Evolutionary conservation across 2,888 invertebrate genomes (phyloP), one percentile per base, ranked within the genome.

Genomic region (Apantesis nais): DNA sequence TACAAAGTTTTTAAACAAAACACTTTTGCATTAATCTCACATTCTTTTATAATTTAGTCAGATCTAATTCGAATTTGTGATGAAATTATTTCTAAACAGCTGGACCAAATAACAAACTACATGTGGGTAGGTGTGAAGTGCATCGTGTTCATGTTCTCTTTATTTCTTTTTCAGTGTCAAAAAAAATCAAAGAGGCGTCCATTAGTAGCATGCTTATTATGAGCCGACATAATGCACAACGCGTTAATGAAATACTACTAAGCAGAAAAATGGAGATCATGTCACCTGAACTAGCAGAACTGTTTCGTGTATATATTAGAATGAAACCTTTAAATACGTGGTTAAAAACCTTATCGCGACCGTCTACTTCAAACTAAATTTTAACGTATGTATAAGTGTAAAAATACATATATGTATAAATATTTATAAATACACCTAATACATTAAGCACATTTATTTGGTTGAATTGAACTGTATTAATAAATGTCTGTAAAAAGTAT

Each of bases 191-290:
- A 77, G 94, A 95, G 85, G 93, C 93, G 0, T 88, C 92, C 37
- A 81, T 91, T 34, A 86, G 83, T 3, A 93, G 93, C 84, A 82
- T 95, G 67, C 82, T 93, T 66, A 88, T 83, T 66, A 87, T 95
- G 83, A 88, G 86, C 70, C 90, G 87, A 76, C 90, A 92, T 74
- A 89, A 89, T 73, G 85, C 83, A 58, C 73, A 78, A 8, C 78
- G 87, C 31, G 85, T 93, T 2, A 81, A 87, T 34, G 81, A 87
- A 74, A 85, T 83, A n/a, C 79, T 95, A 44, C 73, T 92, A 14
- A 1, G 71, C 80, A 9, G 60, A 44, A 67, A 67, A 60, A 44
- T 67, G 29, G 37, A 62, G 37, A 61, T 73, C 0, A 68, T 95
- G 4, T 90, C 94, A 0, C 74, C 78, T 5, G 89, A 91, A 22